phyloP scores from a whole-genome alignment of 2,113 vertebrate species.

The Planiliza haematocheilus region DNA sequence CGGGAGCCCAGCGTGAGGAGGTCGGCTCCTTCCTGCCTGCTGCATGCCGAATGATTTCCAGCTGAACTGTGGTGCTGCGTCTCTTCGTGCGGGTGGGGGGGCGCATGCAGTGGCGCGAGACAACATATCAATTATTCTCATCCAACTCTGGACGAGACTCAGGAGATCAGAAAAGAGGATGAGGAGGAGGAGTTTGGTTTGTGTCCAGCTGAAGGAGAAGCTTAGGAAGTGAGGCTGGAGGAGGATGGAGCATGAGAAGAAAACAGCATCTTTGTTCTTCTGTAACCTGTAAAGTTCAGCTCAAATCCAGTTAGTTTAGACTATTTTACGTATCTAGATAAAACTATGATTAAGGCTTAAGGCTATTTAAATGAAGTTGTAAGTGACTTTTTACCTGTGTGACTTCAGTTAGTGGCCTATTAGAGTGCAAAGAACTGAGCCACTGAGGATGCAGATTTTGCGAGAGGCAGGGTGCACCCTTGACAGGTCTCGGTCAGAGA shows the following conservation, averaged over 20 bases:
- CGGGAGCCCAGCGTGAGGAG: constrained; percentile 17
- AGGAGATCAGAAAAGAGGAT: constrained; percentile 7
- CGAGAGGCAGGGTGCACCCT: no score
- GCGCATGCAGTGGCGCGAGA: constrained; percentile 20
- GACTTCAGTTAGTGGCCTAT: no score
- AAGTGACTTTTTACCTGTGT: no score
- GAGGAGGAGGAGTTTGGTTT: not conserved
- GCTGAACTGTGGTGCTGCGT: constrained; percentile 13
- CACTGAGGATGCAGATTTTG: no score
- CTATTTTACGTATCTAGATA: no score
- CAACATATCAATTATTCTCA: constrained; percentile 44
- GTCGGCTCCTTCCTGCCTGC: not conserved
- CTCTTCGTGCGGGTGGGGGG: constrained; percentile 30
- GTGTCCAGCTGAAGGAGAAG: no score
- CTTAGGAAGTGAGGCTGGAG: not conserved
- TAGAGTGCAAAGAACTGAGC: no score
- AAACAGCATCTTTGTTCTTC: not conserved
- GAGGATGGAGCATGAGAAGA: not conserved
- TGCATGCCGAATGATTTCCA: constrained; percentile 25
- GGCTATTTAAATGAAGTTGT: no score
- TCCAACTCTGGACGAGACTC: constrained; percentile 7
- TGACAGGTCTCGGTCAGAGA: no score
- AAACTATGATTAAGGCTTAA: no score
- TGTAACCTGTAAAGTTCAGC: not conserved
- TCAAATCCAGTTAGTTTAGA: no score